Percentiles rank a stretch among this genome's conserved stretches.
Conservation (phyloP, 2,888 invertebrate genomes). For the Patella ulyssiponensis region DNA sequence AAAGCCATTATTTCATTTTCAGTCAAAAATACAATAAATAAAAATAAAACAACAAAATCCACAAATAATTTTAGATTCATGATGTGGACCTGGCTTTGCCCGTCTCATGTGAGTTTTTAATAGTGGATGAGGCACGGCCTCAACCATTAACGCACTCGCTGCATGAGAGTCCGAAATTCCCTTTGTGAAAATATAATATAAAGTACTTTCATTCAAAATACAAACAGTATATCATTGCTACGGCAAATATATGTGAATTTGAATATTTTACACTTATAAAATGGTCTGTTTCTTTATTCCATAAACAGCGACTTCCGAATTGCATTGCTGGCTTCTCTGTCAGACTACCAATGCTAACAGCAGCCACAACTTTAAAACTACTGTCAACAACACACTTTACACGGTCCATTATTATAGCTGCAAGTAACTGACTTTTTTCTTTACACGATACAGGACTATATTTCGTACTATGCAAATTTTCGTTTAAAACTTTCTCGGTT, state of each 20-base stretch:
- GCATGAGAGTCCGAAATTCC: too few species aligned
- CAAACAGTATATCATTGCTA: constrained; percentile 65
- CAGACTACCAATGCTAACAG: constrained; percentile 64
- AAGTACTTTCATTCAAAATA: constrained; percentile 47
- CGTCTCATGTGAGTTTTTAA: too few species aligned
- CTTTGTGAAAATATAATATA: too few species aligned
- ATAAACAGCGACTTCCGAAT: constrained; percentile 66
- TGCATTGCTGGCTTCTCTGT: constrained; percentile 64
- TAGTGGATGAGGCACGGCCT: too few species aligned
- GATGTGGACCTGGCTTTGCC: too few species aligned
- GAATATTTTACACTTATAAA: constrained; percentile 66
- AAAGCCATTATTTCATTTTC: too few species aligned
- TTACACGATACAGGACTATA: background rate
- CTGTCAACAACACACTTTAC: background rate
- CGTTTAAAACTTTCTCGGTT: background rate
- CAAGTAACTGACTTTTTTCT: background rate
- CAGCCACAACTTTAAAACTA: constrained; percentile 58
- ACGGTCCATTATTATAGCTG: constrained; percentile 2
- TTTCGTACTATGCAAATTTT: background rate
- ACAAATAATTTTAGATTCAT: too few species aligned
- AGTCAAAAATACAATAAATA: too few species aligned
- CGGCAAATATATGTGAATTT: constrained; percentile 64
- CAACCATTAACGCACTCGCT: too few species aligned
- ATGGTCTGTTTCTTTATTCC: constrained; percentile 66
- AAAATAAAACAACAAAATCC: too few species aligned